Evolutionary conservation across 2,888 invertebrate species (phyloP).

Genomic region (Thecocarcelia acutangulata): DNA sequence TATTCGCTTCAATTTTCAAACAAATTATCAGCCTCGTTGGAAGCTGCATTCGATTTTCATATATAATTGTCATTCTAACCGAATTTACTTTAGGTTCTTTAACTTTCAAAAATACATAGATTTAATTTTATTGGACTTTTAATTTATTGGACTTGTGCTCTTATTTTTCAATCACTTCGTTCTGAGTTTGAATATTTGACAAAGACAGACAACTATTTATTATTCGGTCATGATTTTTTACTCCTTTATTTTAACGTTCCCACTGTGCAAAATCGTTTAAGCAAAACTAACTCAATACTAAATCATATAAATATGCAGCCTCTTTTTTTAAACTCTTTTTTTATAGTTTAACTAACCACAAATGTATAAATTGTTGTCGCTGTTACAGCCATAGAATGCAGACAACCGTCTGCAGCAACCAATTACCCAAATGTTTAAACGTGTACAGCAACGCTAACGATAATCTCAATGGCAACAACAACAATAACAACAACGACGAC

Average conservation of each 20-base stretch:
- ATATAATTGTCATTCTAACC: too few species aligned
- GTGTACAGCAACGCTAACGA: constrained; percentile 63
- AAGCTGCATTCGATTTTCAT: too few species aligned
- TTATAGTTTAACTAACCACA: constrained; percentile 48
- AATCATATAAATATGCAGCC: constrained; percentile 32
- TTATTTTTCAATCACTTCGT: too few species aligned
- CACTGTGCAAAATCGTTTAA: constrained; percentile 24
- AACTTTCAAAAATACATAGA: too few species aligned
- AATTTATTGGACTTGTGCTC: too few species aligned
- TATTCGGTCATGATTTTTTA: neutral
- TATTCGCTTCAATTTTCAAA: too few species aligned
- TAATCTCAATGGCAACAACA: constrained; percentile 32
- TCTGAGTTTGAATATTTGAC: too few species aligned
- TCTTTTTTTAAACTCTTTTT: constrained; percentile 4
- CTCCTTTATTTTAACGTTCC: neutral
- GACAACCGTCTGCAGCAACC: constrained; percentile 64
- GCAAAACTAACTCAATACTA: constrained; percentile 17
- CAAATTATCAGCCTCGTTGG: too few species aligned
- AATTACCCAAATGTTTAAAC: constrained; percentile 67
- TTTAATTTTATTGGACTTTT: too few species aligned
- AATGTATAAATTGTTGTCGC: constrained; percentile 27
- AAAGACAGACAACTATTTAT: neutral
- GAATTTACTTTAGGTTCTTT: too few species aligned
- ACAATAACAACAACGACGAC: neutral
- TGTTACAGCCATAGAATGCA: constrained; percentile 55